Percentiles rank a stretch among this genome's conserved stretches.
phyloP scores from a whole-genome alignment of 2,113 vertebrate genomes.

The Nanger granti region DNA sequence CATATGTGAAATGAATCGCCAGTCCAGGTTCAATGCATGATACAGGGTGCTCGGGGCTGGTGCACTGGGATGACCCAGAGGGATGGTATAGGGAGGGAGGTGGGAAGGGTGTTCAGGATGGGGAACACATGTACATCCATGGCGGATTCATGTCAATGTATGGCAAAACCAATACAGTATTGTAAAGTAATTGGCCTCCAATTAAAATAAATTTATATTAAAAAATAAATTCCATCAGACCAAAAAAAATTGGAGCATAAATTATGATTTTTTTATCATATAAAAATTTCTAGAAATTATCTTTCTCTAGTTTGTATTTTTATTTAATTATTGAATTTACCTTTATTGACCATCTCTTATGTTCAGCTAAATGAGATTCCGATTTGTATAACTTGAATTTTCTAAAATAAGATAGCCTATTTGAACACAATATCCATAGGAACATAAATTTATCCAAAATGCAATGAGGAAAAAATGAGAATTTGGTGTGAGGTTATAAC shows the following conservation, averaged over 20 bases:
- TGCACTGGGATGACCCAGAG: too few species aligned
- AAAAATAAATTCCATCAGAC: too few species aligned
- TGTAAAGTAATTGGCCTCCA: too few species aligned
- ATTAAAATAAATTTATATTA: too few species aligned
- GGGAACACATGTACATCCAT: too few species aligned
- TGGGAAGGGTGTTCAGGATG: too few species aligned
- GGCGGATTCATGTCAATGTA: too few species aligned
- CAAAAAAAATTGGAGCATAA: neutral
- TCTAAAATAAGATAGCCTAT: constrained; percentile 51
- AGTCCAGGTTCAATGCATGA: too few species aligned
- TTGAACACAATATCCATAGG: constrained; percentile 40
- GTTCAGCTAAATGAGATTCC: constrained; percentile 40
- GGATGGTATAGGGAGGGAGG: too few species aligned
- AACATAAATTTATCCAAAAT: constrained; percentile 56
- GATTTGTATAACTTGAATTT: constrained; percentile 38
- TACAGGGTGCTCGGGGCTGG: too few species aligned
- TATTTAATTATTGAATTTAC: constrained; percentile 32
- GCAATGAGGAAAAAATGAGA: constrained; percentile 6
- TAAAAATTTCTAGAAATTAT: neutral
- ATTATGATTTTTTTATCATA: constrained; percentile 7
- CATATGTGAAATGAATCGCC: too few species aligned
- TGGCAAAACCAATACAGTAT: too few species aligned
- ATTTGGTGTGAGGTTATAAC: constrained; percentile 34
- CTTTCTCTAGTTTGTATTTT: neutral
- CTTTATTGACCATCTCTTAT: constrained; percentile 58